Conservation (phyloP, 2,888 invertebrate species). For the Euzophera pinguis region DNA sequence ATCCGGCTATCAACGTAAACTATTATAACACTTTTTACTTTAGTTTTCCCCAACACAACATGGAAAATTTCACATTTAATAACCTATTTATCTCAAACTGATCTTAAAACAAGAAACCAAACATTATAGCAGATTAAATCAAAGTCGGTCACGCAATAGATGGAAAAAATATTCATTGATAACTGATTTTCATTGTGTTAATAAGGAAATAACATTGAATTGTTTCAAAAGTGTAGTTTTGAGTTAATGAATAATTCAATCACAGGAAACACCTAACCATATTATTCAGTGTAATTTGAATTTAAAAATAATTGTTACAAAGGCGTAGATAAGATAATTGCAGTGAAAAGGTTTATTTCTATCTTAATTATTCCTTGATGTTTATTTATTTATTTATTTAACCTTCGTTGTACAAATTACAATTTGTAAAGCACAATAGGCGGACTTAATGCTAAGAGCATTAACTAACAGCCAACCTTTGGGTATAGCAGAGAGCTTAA, state of each 20-base stretch:
- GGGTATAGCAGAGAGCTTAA: no score
- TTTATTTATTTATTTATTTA: no score
- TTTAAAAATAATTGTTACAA: background rate
- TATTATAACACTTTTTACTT: background rate
- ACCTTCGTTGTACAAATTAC: no score
- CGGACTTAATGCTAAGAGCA: no score
- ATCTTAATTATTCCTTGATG: background rate
- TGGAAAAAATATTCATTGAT: background rate
- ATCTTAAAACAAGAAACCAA: background rate
- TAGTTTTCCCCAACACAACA: background rate
- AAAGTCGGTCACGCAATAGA: background rate
- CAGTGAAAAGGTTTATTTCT: background rate
- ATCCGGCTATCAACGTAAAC: no score
- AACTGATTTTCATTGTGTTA: background rate
- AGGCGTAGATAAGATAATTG: background rate
- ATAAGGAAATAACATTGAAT: conserved; percentile 6
- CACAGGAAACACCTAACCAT: background rate
- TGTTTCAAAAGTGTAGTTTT: background rate
- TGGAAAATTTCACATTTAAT: background rate
- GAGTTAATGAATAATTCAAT: conserved; percentile 5
- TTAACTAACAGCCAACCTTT: no score
- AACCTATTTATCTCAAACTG: background rate
- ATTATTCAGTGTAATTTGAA: background rate
- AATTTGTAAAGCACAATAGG: no score
- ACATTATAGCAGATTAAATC: background rate